These are phyloP conservation scores for Volucella inanis DNA, from an alignment of 2,888 invertebrate genomes.

Conservation along the genomic window DNA sequence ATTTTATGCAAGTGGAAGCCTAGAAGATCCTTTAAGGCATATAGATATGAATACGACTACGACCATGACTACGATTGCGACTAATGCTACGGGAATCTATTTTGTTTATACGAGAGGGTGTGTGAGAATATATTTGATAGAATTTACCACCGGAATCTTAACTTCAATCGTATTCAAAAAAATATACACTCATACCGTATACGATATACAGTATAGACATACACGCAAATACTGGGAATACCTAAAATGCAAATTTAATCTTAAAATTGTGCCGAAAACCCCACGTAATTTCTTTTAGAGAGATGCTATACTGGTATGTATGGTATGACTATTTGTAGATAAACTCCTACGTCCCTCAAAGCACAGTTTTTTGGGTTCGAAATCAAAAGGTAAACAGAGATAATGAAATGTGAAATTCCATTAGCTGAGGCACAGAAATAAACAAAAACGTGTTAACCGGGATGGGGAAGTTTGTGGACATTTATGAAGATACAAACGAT, in stretches of 20 bases:
- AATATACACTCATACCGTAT: too few species aligned
- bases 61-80: too few species aligned
- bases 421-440: background rate
- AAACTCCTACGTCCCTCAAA: background rate
- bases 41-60: background rate
- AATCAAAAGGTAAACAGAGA: constrained; percentile 35
- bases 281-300: constrained; percentile 46
- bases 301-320: background rate
- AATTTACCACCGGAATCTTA: constrained; percentile 62
- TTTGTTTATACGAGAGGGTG: constrained; percentile 20
- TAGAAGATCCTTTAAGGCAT: constrained; percentile 59
- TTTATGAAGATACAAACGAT: background rate
- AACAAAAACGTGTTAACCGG: background rate
- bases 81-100: constrained; percentile 34
- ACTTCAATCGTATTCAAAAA: constrained; percentile 42
- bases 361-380: constrained; percentile 11
- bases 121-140: constrained; percentile 52
- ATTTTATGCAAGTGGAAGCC: constrained; percentile 53
- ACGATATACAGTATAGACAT: background rate
- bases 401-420: constrained; percentile 52
- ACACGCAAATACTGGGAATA: constrained; percentile 34
- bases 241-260: constrained; percentile 70
- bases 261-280: constrained; percentile 57
- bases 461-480: background rate
- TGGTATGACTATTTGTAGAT: too few species aligned